These are phyloP conservation scores for Aphelenchoides bicaudatus DNA, from an alignment of 2,888 invertebrate species.

Conservation along the genomic window DNA sequence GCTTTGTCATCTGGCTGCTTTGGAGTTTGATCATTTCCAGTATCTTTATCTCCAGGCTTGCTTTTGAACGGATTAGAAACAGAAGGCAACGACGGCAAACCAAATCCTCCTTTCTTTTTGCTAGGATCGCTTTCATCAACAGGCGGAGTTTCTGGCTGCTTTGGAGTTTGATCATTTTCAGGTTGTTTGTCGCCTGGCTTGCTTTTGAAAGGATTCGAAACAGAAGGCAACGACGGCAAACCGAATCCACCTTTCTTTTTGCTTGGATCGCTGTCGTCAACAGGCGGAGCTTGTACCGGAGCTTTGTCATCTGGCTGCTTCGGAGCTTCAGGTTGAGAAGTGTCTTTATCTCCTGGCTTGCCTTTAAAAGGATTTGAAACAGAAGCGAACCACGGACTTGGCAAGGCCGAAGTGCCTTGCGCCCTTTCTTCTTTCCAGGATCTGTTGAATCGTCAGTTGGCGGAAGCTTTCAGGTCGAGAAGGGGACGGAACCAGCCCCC, in stretches of 20 bases:
- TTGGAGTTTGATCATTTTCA: no score
- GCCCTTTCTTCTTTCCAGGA: no score
- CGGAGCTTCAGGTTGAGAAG: neutral
- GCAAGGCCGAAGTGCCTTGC: no score
- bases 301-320: neutral
- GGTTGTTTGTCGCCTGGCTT: neutral
- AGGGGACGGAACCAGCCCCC: no score
- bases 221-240: neutral
- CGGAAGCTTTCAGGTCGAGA: no score
- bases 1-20: neutral
- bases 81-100: no score
- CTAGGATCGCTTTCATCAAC: neutral
- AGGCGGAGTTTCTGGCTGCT: neutral
- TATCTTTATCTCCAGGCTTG: neutral
- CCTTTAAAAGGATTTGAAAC: no score
- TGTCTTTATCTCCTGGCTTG: no score
- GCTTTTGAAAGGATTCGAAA: neutral
- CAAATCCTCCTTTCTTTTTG: constrained; percentile 1
- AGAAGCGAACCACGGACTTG: no score
- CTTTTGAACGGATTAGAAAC: constrained; percentile 1
- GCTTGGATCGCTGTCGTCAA: neutral
- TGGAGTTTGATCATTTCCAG: neutral
- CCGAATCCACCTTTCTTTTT: no score
- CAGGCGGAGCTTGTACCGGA: neutral
- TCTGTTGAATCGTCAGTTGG: no score